phyloP scores from a whole-genome alignment of 2,797 vertebrate genomes.

The Ara ararauna region DNA sequence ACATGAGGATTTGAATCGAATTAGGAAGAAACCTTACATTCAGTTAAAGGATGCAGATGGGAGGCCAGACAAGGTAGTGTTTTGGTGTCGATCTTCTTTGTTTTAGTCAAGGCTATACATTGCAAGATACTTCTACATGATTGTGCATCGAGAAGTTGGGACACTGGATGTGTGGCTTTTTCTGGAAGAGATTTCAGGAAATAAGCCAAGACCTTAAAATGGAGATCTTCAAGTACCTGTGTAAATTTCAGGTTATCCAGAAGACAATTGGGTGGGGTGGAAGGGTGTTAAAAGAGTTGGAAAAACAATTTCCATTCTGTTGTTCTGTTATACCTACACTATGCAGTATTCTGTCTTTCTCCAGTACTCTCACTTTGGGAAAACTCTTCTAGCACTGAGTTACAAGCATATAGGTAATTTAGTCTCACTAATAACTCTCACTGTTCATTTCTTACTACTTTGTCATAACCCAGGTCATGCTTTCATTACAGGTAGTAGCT shows the following conservation, averaged over 20 bases:
- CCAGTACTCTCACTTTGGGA: background rate
- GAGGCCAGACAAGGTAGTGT: constrained; percentile 90
- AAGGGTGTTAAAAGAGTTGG: background rate
- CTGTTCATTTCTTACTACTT: background rate
- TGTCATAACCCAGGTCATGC: background rate
- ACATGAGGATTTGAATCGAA: constrained; percentile 97
- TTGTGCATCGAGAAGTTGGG: background rate
- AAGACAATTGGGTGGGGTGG: rapidly evolving
- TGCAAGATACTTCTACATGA: background rate
- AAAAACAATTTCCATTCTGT: background rate
- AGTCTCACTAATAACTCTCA: background rate
- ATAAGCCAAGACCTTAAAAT: background rate
- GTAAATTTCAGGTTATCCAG: background rate
- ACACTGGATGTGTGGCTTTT: background rate
- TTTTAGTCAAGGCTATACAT: background rate
- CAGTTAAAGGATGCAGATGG: constrained; percentile 95
- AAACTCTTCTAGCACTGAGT: background rate
- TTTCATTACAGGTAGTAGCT: constrained; percentile 89
- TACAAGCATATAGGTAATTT: background rate
- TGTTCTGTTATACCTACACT: background rate
- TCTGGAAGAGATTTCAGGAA: background rate
- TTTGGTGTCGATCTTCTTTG: background rate
- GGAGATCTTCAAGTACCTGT: background rate
- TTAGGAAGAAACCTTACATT: constrained; percentile 98
- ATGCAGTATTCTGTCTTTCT: background rate